Percentiles rank a stretch among this genome's conserved stretches.
phyloP scores from a whole-genome alignment of 2,113 vertebrate genomes.

The Maccullochella peelii region DNA sequence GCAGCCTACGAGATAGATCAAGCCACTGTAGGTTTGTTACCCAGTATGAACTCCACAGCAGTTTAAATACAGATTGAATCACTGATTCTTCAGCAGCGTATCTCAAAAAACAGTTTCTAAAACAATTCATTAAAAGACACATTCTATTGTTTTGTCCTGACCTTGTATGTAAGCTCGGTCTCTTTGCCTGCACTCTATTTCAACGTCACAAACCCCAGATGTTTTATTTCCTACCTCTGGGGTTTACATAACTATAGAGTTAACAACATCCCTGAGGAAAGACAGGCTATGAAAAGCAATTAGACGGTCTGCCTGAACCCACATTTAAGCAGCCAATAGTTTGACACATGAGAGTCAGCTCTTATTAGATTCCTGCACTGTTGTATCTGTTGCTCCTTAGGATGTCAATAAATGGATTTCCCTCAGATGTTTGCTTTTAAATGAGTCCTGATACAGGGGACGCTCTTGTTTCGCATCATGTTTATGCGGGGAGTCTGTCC shows the following conservation, averaged over 20 bases:
- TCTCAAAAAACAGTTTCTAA: constrained; percentile 4
- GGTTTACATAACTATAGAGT: constrained; percentile 64
- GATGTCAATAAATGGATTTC: constrained; percentile 63
- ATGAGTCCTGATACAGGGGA: constrained; percentile 40
- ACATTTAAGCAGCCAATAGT: constrained; percentile 63
- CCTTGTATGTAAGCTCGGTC: constrained; percentile 4
- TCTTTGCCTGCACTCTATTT: constrained; percentile 39
- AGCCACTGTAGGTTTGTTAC: constrained; percentile 15
- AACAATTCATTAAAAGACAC: constrained; percentile 30
- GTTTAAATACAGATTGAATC: background rate
- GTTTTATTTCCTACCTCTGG: constrained; percentile 52
- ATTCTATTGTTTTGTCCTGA: constrained; percentile 27
- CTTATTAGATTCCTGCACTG: constrained; percentile 58
- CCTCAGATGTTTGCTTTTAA: constrained; percentile 58
- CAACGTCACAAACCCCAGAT: constrained; percentile 52
- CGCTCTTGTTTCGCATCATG: constrained; percentile 15
- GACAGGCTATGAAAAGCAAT: constrained; percentile 69
- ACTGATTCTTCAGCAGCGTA: background rate
- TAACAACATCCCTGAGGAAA: constrained; percentile 73
- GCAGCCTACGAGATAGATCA: constrained; percentile 9
- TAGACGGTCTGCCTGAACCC: constrained; percentile 64
- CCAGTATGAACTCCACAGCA: background rate
- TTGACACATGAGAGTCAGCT: constrained; percentile 65
- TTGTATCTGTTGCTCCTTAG: constrained; percentile 58
- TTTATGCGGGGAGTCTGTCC: constrained; percentile 11